Conservation (phyloP, 1,140 invertebrate genomes). For the Drosophila bocki region DNA sequence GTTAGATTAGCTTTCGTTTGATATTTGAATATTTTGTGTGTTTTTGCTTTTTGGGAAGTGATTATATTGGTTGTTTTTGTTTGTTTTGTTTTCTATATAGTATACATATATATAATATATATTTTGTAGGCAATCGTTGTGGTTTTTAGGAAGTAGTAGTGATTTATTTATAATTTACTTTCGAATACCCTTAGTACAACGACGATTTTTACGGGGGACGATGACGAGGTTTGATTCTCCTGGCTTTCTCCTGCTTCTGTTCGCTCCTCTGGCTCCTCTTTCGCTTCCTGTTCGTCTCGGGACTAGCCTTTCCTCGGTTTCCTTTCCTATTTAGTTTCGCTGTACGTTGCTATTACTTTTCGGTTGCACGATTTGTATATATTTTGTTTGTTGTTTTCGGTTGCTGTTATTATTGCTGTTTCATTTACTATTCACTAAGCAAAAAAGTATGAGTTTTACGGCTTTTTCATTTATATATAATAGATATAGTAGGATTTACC, state of each 20-base stretch:
- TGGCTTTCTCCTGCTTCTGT: constrained; percentile 6
- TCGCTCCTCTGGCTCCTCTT: constrained; percentile 7
- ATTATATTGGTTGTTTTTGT: constrained; percentile 61
- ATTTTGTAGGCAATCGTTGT: constrained; percentile 82
- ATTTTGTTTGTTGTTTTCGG: constrained; percentile 33
- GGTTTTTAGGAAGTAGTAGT: constrained; percentile 81
- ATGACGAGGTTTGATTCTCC: constrained; percentile 27
- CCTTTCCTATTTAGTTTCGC: constrained; percentile 47
- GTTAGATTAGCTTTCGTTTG: constrained; percentile 67
- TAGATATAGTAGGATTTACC: constrained; percentile 63
- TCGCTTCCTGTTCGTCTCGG: constrained; percentile 3
- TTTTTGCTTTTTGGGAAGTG: constrained; percentile 53
- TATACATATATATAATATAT: constrained; percentile 67
- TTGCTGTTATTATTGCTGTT: constrained; percentile 71
- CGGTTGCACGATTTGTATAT: constrained; percentile 74
- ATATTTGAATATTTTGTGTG: constrained; percentile 68
- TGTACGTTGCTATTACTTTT: constrained; percentile 79
- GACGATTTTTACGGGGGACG: constrained; percentile 31
- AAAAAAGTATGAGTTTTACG: constrained; percentile 70
- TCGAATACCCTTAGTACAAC: constrained; percentile 56
- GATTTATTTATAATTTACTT: constrained; percentile 67
- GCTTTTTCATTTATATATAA: constrained; percentile 53
- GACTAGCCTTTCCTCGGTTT: constrained; percentile 27
- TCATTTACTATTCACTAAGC: constrained; percentile 78
- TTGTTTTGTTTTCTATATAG: constrained; percentile 51